Base-by-base conservation (phyloP, 2,113 vertebrate species). In the Triplophysa siluroides region DNA sequence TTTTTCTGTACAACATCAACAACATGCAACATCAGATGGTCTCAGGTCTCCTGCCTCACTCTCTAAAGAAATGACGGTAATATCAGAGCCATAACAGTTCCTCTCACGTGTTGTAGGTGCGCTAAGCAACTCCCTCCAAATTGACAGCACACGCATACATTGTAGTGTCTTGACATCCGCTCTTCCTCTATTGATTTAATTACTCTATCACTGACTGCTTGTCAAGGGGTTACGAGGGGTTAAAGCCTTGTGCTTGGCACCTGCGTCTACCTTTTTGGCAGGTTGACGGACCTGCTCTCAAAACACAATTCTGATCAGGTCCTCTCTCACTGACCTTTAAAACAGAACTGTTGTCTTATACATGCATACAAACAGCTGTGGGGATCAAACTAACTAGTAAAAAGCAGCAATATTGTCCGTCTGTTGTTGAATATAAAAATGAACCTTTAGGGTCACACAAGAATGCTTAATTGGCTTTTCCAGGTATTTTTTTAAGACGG, bases 101-200 rank as follows among this genome's bases (percentile, higher is more conserved):
- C 13, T 52, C 18, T 52, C 13, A 52, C 16, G 16, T 16, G 13
- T 13, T 2, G 12, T 16, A 16, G 13, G 4, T 52, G 50, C 6
- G 14, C 3, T 54, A 1, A 62, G 9, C 23, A 62, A 62, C 4
- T 47, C 33, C 23, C 21, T 61, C 19, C 23, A 12, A 66, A 56
- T 75, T 60, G 43, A 67, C 26, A 73, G 54, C 16, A 21, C 47
- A 66, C 12, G 54, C 41, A 72, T 72, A 21, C 66, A 61, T 72
- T 78, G 8, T 16, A 78, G 45, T 21, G 76, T 14, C 38, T 69
- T 75, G 56, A 74, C 47, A 56, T 80, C 61, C 7, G 54, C 41
- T 33, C 33, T 76, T 60, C 54, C 18, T 5, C 18, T 74, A 62
- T 78, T 74, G 78, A 78, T 81, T 83, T 77, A 76, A 78, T 61